Evolutionary conservation across 2,797 vertebrate genomes (phyloP), one percentile per base, ranked within the genome.

Genomic region (Lepilemur septentrionalis): DNA sequence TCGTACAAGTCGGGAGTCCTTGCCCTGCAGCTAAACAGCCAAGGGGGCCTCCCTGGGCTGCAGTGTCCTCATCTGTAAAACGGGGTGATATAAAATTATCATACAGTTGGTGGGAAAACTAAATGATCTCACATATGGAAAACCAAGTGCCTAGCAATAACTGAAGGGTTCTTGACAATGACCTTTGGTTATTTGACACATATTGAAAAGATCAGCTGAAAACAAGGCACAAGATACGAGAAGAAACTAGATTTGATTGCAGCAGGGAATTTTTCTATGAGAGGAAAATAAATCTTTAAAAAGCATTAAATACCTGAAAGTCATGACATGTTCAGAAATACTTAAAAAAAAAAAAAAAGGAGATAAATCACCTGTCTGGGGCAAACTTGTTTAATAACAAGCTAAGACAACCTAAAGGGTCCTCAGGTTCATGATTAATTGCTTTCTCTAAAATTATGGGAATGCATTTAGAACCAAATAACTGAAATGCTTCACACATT

Each of bases 401-500:
- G 89, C 75, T 93, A 94, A 89, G 67, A 67, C 38, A 95, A 81
- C 69, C 25, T 50, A 13, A 38, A 20, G 9, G 63, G n/a, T 67
- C 94, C 25, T 92, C 35, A 20, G 76, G 46, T 38, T 89, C 75
- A 76, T 50, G 70, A 91, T 55, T 88, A 83, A 91, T 41, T 75
- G n/a, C 43, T 65, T 41, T 70, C 65, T 50, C 94, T 93, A 89
- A 80, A 79, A 91, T 73, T 85, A 87, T 7, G 4, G 63, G 5
- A 75, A 57, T 83, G 6, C 7, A 12, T 76, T 86, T 41, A 72
- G 83, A 82, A 83, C 70, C 85, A 57, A 72, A 75, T 94, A 80
- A 89, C 85, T 96, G 28, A 95, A 96, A 89, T 78, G 9, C n/a
- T 43, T 95, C 79, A 92, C 25, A 41, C 8, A 75, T 55, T 90